A percentile compares a stretch with the other conserved stretches of the same genome.
phyloP scores from a whole-genome alignment of 2,113 vertebrate species.

The Spheniscus mendiculus region DNA sequence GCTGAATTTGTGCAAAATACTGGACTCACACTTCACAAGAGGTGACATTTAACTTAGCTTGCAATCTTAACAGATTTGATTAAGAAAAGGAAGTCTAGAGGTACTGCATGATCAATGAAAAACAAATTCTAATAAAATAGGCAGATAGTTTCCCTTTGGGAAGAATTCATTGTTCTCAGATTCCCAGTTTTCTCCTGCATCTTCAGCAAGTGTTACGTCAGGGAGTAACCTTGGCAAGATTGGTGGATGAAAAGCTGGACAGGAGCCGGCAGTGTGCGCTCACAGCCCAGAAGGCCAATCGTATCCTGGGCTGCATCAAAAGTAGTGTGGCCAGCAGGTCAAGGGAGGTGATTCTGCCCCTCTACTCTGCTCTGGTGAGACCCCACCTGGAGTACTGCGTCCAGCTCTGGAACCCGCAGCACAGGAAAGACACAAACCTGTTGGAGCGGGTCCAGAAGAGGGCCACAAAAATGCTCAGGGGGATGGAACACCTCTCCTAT shows the following conservation, averaged over 20 bases:
- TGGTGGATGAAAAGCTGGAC: background rate
- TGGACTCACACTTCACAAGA: background rate
- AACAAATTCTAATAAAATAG: background rate
- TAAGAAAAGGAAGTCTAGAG: background rate
- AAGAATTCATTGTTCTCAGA: background rate
- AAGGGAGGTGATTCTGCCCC: background rate
- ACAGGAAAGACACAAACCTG: background rate
- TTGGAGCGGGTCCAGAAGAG: background rate
- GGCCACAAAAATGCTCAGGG: background rate
- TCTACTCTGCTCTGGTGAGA: background rate
- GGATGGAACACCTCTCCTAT: background rate
- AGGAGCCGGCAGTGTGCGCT: background rate
- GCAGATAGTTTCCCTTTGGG: background rate
- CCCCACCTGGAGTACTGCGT: background rate
- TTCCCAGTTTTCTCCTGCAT: background rate
- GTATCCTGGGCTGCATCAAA: background rate
- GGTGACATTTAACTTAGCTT: background rate
- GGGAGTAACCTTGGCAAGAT: background rate
- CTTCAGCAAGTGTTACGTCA: background rate
- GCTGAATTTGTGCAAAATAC: background rate
- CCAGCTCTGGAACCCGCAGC: background rate
- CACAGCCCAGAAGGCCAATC: background rate
- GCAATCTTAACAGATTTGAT: background rate
- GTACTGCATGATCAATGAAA: background rate
- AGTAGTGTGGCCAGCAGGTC: background rate